phyloP scores from a whole-genome alignment of 2,888 invertebrate species.

The Drosophila yooni region DNA sequence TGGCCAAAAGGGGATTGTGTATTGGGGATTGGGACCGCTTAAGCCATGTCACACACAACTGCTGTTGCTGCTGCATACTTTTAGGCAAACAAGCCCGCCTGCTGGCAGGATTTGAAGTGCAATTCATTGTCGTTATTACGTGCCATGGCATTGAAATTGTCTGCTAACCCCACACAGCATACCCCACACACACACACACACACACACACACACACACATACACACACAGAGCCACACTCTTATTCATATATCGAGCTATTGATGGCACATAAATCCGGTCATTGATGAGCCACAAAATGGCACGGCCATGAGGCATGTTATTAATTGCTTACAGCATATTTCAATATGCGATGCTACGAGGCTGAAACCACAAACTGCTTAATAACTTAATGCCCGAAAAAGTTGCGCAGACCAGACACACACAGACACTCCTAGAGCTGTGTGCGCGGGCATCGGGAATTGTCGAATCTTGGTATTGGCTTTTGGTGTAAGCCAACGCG shows the following conservation, averaged over 20 bases:
- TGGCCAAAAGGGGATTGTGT: constrained; percentile 7
- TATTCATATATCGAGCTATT: constrained; percentile 21
- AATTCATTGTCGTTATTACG: constrained; percentile 78
- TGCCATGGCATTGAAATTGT: constrained; percentile 75
- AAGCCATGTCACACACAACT: constrained; percentile 43
- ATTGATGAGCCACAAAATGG: constrained; percentile 61
- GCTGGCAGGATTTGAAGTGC: constrained; percentile 67
- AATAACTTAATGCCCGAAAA: constrained; percentile 76
- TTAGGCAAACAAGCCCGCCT: constrained; percentile 43
- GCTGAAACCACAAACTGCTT: constrained; percentile 51
- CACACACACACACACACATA: background rate
- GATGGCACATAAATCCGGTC: constrained; percentile 38
- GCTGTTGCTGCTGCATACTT: constrained; percentile 50
- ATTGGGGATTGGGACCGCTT: constrained; percentile 25
- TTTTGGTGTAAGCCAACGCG: constrained; percentile 52
- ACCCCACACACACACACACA: constrained; percentile 4
- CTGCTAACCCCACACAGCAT: constrained; percentile 12
- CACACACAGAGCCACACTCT: background rate
- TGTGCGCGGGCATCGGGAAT: constrained; percentile 3
- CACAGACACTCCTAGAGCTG: background rate
- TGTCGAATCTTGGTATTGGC: constrained; percentile 26
- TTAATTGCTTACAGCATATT: constrained; percentile 76
- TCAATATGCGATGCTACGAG: constrained; percentile 57
- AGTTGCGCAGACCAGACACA: constrained; percentile 56
- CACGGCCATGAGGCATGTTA: constrained; percentile 57